Conservation (phyloP, 2,888 invertebrate species). For the Glaucopsyche alexis region DNA sequence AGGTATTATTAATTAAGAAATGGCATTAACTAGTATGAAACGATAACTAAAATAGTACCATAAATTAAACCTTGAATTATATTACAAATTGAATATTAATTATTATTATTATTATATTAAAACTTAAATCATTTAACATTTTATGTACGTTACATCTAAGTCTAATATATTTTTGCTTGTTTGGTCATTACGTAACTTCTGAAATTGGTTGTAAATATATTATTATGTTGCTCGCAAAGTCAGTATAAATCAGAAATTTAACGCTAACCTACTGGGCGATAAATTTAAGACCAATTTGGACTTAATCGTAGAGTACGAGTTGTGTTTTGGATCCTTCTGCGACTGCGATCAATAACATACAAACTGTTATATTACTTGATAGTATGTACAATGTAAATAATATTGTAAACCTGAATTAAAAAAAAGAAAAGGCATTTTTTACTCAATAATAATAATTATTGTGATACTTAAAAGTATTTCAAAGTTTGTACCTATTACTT, state of each 20-base stretch:
- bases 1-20: too few relatives aligned
- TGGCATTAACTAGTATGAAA: too few relatives aligned
- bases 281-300: conserved; percentile 73
- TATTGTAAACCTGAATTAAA: too few relatives aligned
- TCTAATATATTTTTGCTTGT: background rate
- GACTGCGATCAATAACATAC: conserved; percentile 59
- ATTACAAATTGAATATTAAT: too few relatives aligned
- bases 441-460: too few relatives aligned
- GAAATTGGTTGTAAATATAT: background rate
- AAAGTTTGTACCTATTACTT: too few relatives aligned
- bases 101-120: too few relatives aligned
- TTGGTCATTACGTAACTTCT: background rate
- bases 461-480: too few relatives aligned
- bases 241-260: conserved; percentile 51
- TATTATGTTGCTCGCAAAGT: conserved; percentile 30
- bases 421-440: too few relatives aligned
- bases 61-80: too few relatives aligned
- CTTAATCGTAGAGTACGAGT: conserved; percentile 70
- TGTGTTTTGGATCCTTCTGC: conserved; percentile 60
- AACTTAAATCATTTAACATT: too few relatives aligned
- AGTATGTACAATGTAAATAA: background rate
- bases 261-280: conserved; percentile 58
- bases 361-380: background rate
- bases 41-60: too few relatives aligned
- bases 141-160: background rate